Evolutionary conservation across 2,113 vertebrate genomes (phyloP), one percentile per base, ranked within the genome.

Genomic region (Aspidoscelis tigris): DNA sequence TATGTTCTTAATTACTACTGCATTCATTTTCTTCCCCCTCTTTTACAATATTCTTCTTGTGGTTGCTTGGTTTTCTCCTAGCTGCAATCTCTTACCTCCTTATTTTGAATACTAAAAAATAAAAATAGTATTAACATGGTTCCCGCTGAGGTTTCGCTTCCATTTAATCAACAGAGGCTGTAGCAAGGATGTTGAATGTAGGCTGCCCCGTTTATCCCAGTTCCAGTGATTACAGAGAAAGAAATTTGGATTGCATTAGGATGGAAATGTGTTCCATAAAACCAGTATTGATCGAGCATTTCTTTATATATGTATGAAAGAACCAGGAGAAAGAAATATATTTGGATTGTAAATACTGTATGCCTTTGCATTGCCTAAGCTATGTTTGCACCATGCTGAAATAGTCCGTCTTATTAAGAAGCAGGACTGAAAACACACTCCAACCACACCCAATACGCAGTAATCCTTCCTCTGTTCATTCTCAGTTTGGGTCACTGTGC

Each of bases 1-100:
- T 72, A 76, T 79, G 78, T 86, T 86, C 88, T 89, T 91, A 92
- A 93, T 91, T 85, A 91, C 81, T 77, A 76, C 50, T 72, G 33
- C 75, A 47, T 55, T 71, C 47, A 18, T 68, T 82, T 20, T 66
- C n/a, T 66, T 4, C 33, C 68, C 14, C n/a, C n/a, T 5, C 16
- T 39, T 41, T 21, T n/a, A 79, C 53, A 3, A 6, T 64, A 26
- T 72, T 43, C 58, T 78, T 22, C 58, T 64, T 76, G 90, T 70
- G 55, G 64, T 73, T 53, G 61, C 79, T 88, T 79, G 64, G 10
- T 84, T 86, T 81, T 76, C 53, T 86, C 26, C 61, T 14, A 8
- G 1, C 81, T 58, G 24, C n/a, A 1, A 18, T 24, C 53, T 78
- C 75, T 82, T 5, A 10, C 24, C 78, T 58, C 26, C 12, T 71